These are phyloP conservation scores for Oryzias melastigma DNA, from an alignment of 2,113 vertebrate species.

Conservation along the genomic window DNA sequence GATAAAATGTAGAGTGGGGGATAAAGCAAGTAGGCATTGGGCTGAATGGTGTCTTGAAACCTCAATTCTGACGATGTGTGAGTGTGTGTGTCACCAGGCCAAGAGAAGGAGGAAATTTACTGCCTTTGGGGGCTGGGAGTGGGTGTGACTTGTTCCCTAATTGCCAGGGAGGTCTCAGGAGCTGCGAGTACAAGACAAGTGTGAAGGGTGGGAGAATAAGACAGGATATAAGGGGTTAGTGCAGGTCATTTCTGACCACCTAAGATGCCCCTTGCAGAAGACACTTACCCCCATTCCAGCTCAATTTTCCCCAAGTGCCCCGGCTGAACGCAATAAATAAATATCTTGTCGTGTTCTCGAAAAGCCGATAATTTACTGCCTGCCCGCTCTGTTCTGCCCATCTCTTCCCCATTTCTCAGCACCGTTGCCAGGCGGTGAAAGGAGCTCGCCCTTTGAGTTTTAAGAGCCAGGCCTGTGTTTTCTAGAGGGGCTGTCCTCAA, in stretches of 20 bases:
- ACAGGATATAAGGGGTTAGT: conserved; percentile 93
- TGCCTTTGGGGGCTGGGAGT: conserved; percentile 79
- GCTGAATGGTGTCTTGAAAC: conserved; percentile 84
- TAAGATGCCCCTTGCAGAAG: conserved; percentile 83
- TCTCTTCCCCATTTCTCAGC: conserved; percentile 74
- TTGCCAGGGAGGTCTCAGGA: conserved; percentile 97
- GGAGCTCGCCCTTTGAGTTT: conserved; percentile 68
- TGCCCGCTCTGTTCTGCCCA: conserved; percentile 64
- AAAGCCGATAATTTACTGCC: conserved; percentile 77
- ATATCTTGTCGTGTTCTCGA: conserved; percentile 64
- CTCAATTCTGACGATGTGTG: conserved; percentile 65
- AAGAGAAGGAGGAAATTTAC: conserved; percentile 82
- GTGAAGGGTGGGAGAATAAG: conserved; percentile 86
- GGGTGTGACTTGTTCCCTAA: conserved; percentile 88
- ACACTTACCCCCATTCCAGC: conserved; percentile 42
- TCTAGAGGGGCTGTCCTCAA: conserved; percentile 71
- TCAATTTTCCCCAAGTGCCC: conserved; percentile 44
- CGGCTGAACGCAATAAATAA: conserved; percentile 76
- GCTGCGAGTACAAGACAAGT: conserved; percentile 82
- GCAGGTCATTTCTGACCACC: conserved; percentile 91
- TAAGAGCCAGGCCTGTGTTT: conserved; percentile 71
- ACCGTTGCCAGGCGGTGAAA: conserved; percentile 69
- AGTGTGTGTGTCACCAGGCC: conserved; percentile 67
- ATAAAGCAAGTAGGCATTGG: conserved; percentile 61
- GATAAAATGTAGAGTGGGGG: conserved; percentile 77